These are phyloP conservation scores for Cryptophagus acutangulus DNA, from an alignment of 2,888 invertebrate genomes.

Conservation along the genomic window DNA sequence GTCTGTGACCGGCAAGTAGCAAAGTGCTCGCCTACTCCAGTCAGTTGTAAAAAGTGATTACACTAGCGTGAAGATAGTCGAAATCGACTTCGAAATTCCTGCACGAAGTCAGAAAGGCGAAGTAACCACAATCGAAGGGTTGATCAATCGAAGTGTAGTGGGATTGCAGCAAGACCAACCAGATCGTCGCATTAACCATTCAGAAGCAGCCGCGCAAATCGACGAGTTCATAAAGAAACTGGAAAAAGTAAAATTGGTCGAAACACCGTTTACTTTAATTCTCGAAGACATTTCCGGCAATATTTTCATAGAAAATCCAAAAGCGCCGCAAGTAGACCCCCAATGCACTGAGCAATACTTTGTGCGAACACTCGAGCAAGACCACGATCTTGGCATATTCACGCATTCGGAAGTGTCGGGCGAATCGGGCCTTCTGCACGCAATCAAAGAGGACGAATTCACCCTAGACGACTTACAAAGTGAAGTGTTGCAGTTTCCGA, in stretches of 20 bases:
- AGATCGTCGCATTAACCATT: conserved; percentile 61
- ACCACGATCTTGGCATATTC: conserved; percentile 69
- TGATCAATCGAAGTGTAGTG: conserved; percentile 68
- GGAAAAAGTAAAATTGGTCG: conserved; percentile 53
- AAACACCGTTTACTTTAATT: conserved; percentile 67
- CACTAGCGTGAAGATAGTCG: conserved; percentile 73
- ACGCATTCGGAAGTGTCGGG: conserved; percentile 50
- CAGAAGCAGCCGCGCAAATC: conserved; percentile 72
- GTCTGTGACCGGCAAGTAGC: no score
- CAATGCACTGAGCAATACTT: conserved; percentile 60
- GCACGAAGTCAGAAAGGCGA: conserved; percentile 86
- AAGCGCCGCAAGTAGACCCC: conserved; percentile 68
- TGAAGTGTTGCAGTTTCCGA: conserved; percentile 76
- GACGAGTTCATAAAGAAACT: conserved; percentile 69
- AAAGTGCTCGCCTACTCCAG: no score
- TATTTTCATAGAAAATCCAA: conserved; percentile 82
- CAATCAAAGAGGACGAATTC: conserved; percentile 56
- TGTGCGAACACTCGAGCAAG: conserved; percentile 61
- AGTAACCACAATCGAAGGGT: conserved; percentile 92
- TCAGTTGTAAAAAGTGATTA: conserved; percentile 77
- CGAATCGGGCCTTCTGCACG: conserved; percentile 48
- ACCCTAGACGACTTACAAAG: conserved; percentile 61
- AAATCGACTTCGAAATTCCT: conserved; percentile 89
- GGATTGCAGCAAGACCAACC: conserved; percentile 81
- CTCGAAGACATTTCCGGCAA: conserved; percentile 87